A percentile compares a stretch with the other conserved stretches of the same genome.
Evolutionary conservation across 2,888 invertebrate genomes (phyloP).

Genomic region (Camptogramma bilineatum): DNA sequence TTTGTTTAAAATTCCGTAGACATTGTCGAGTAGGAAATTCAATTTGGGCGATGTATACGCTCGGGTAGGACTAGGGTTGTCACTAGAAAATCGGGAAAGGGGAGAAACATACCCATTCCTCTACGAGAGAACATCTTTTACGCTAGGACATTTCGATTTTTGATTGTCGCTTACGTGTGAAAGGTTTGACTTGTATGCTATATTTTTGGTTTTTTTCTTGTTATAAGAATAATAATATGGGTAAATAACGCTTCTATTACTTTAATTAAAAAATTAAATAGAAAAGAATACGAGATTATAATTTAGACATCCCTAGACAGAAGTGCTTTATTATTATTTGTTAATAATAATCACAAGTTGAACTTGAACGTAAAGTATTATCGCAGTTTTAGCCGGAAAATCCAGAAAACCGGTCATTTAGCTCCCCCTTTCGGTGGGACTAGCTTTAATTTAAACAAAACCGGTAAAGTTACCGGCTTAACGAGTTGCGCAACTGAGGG

Average conservation of each 20-base stretch:
- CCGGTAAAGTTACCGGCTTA: conserved; percentile 61
- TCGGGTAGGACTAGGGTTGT: conserved; percentile 37
- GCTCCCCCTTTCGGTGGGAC: conserved; percentile 36
- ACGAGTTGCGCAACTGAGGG: conserved; percentile 52
- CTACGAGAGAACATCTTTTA: not conserved
- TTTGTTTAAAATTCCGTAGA: conserved; percentile 49
- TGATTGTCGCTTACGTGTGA: not conserved
- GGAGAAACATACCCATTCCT: conserved; percentile 1
- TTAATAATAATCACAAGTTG: not conserved
- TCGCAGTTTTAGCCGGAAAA: conserved; percentile 13
- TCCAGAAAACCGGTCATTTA: conserved; percentile 10
- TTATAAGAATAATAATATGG: too few relatives aligned
- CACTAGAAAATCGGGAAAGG: conserved; percentile 9
- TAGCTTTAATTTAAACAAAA: conserved; percentile 64
- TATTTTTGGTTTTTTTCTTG: too few relatives aligned
- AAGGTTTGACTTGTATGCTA: not conserved
- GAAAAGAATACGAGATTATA: too few relatives aligned
- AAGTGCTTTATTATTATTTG: not conserved
- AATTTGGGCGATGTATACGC: conserved; percentile 53
- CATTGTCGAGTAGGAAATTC: conserved; percentile 53
- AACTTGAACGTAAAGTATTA: not conserved
- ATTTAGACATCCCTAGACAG: too few relatives aligned
- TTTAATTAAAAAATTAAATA: too few relatives aligned
- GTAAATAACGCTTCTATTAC: too few relatives aligned
- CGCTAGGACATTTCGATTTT: not conserved